phyloP scores from a whole-genome alignment of 37 sponge, comb jelly and placozoan genomes.

The Crambe crambe region DNA sequence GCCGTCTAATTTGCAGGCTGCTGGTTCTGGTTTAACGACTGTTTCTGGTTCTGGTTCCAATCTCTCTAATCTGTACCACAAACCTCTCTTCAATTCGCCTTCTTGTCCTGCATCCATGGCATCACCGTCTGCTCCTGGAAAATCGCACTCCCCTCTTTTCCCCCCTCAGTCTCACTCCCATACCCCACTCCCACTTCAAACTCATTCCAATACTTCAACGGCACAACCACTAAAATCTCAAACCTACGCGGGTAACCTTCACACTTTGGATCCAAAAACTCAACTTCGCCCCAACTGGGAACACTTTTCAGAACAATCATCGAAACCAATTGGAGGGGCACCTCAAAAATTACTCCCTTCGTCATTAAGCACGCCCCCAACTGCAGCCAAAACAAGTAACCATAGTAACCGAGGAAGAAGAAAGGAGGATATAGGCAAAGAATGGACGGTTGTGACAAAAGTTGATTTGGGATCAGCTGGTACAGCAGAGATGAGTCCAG shows the following conservation, averaged over 20 bases:
- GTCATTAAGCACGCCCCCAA: background rate
- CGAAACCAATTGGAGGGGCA: background rate
- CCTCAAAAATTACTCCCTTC: constrained; percentile 5
- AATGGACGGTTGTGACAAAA: background rate
- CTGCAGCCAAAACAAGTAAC: background rate
- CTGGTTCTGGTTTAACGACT: background rate
- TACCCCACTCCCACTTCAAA: background rate
- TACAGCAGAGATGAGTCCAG: background rate
- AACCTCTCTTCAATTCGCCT: background rate
- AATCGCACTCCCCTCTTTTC: background rate
- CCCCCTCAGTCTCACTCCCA: background rate
- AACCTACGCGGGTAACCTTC: background rate
- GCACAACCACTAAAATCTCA: background rate
- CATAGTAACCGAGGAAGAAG: background rate
- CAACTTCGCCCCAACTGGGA: constrained; percentile 8
- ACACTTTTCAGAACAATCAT: background rate
- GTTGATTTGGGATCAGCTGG: background rate
- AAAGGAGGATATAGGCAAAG: background rate
- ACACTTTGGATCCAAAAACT: background rate
- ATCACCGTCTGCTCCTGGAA: background rate
- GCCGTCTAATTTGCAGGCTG: background rate
- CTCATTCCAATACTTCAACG: background rate
- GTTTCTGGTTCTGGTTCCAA: too few relatives aligned
- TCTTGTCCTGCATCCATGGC: background rate
- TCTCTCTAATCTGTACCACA: too few relatives aligned